Base-by-base conservation (phyloP, 2,797 vertebrate species). In the Melanotaenia parkinsoni region DNA sequence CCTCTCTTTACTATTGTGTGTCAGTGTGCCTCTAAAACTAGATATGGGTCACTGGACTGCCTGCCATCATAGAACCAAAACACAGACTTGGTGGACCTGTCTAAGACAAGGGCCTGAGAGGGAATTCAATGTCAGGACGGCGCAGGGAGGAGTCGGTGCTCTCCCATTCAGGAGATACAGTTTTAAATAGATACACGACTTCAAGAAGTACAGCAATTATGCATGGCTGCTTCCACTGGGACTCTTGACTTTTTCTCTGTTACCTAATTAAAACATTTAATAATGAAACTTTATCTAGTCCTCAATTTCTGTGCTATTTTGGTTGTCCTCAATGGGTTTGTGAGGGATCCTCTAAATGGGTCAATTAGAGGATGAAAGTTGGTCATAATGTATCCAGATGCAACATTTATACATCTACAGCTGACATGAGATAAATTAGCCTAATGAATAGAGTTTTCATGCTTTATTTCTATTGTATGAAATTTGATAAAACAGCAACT, bases 211-310 rank as follows among this genome's bases (percentile, higher is more conserved):
- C 77, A 82, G 84, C 86, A 88, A 92, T 90, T 94, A 93, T 84
- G 92, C 66, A 45, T 81, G 91, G 74, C 87, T 57, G 30, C 70
- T 67, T 88, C 93, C 88, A 1, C 76, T 2, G 93, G 90, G 95
- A 88, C 81, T 63, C 70, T 70, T 20, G 0, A 14, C 74, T 70
- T 85, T 91, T 82, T 75, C 70, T 76, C 82, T 87, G 77, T 88
- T 91, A 87, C 86, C 94, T 90, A 94, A 95, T 95, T 95, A 95
- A 94, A 93, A 81, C 86, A 91, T 86, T 89, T 94, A 95, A 95
- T 95, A 88, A 94, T 86, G 88, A 86, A 90, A 87, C 94, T 93
- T 94, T 91, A 94, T 95, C 89, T 91, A 81, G 93, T 91, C 87
- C 89, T 93, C 86, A 92, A 94, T 95, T 90, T 89, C 91, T 77